Evolutionary conservation across 2,797 vertebrate species (phyloP), one percentile per base, ranked within the genome.

Genomic region (Ispidina lecontei): DNA sequence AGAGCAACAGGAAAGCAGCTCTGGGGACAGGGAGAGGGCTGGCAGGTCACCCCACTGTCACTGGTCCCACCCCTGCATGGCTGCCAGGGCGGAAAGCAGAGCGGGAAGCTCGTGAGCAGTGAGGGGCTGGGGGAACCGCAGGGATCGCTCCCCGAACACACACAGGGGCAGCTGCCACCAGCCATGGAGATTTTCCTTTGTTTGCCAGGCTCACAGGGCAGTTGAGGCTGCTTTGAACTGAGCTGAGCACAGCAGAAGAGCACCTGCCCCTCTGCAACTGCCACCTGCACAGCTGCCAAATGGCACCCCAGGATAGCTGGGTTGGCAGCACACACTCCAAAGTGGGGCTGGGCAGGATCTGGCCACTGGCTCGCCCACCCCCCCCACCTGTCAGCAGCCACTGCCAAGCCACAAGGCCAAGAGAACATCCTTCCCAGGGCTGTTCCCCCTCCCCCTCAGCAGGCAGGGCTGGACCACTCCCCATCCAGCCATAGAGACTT

Each of bases 401-500:
- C 72, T 13, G 52, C 69, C 25, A 44, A 94, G 51, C 75, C 74
- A 56, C 2, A 0, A 37, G 51, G 49, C 72, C 67, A 73, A 33
- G 13, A 20, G 41, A 49, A 73, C 71, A 93, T 94, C 90, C 91
- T 90, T 88, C 17, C 10, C 0, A 0, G 0, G 0, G 55, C 28
- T 77, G 43, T 55, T 58, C 33, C 11, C 47, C 68, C 52, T 26
- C 5, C 3, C 11, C 26, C 47, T 6, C 0, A 2, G 3, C n/a
- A 46, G 56, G 58, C 55, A 65, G 29, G 15, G 28, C 52, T 41
- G 1, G 54, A n/a, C 74, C 91, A 63, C 44, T 39, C 68, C 76
- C 59, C 77, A 33, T 5, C 12, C 83, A 37, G 54, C 59, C 28
- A 65, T 54, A 7, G 28, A 18, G 8, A 96, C 96, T 98, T 97